These are phyloP conservation scores for Romanogobio albipinnatus DNA, from an alignment of 2,113 vertebrate genomes.

Conservation along the genomic window DNA sequence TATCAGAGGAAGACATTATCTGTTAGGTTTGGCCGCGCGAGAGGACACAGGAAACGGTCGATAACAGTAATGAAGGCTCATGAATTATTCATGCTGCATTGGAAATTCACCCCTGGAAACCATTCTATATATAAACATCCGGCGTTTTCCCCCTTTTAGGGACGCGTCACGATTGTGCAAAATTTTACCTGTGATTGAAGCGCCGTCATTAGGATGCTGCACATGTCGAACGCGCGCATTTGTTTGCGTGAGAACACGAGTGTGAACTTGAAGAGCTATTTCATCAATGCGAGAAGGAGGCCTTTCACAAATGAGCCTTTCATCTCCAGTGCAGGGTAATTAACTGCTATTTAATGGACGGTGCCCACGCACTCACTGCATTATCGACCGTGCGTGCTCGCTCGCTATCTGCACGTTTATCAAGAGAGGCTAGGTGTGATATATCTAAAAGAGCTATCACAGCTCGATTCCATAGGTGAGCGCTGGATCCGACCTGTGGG, in stretches of 20 bases:
- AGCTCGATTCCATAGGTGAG: not conserved
- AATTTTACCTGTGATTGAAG: not conserved
- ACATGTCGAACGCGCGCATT: not conserved
- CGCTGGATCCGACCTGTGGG: not conserved
- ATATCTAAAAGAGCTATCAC: constrained; percentile 6
- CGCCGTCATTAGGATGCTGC: not conserved
- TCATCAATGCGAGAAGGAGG: constrained; percentile 23
- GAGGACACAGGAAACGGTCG: constrained; percentile 38
- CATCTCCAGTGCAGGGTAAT: constrained; percentile 45
- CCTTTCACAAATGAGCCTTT: constrained; percentile 50
- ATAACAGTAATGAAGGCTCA: constrained; percentile 50
- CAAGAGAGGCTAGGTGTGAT: not conserved
- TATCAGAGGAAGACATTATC: constrained; percentile 53
- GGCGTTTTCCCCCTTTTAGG: not conserved
- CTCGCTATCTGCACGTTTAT: constrained; percentile 7
- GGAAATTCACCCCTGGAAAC: constrained; percentile 24
- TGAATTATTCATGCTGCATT: constrained; percentile 50
- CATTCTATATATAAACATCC: constrained; percentile 40
- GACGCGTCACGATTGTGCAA: not conserved
- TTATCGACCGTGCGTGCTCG: constrained; percentile 25
- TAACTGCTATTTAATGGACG: constrained; percentile 52
- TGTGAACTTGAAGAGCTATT: constrained; percentile 22
- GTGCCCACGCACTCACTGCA: constrained; percentile 22
- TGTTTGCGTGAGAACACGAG: not conserved
- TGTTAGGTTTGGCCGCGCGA: constrained; percentile 32